Conservation (phyloP, 2,888 invertebrate genomes). For the Rosalia funebris region DNA sequence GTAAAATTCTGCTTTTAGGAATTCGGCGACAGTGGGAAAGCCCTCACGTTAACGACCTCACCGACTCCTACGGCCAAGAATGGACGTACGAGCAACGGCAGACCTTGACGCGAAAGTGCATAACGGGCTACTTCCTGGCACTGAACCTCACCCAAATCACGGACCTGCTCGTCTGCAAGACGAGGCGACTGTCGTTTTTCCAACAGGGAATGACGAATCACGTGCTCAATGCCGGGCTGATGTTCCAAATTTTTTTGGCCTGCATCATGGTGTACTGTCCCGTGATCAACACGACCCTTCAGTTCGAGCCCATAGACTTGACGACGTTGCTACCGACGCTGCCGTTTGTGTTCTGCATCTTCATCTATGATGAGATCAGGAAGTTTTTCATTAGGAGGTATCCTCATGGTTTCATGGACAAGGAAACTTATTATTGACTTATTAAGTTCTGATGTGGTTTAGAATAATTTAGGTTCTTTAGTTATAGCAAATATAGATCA, state of each 20-base stretch:
- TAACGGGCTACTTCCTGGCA: conserved; percentile 83
- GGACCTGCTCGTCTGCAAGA: conserved; percentile 83
- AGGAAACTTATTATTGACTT: conserved; percentile 73
- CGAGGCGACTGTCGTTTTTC: conserved; percentile 76
- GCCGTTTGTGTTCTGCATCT: conserved; percentile 80
- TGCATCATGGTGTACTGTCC: conserved; percentile 75
- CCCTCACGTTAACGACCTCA: conserved; percentile 68
- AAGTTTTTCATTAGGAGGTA: conserved; percentile 75
- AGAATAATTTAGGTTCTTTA: too few species aligned
- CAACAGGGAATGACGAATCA: conserved; percentile 80
- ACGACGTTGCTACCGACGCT: conserved; percentile 76
- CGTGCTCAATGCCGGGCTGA: conserved; percentile 69
- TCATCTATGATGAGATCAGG: conserved; percentile 78
- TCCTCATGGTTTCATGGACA: conserved; percentile 76
- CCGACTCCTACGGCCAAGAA: conserved; percentile 79
- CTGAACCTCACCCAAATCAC: conserved; percentile 82
- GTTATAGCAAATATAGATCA: too few species aligned
- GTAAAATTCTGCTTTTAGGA: too few species aligned
- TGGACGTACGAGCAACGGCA: conserved; percentile 79
- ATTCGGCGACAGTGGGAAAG: conserved; percentile 80
- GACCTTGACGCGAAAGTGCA: conserved; percentile 76
- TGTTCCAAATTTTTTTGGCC: conserved; percentile 71
- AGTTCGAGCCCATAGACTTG: conserved; percentile 73
- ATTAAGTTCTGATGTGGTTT: too few species aligned
- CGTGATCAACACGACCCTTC: conserved; percentile 71